phyloP scores from a whole-genome alignment of 2,888 invertebrate genomes.

The Acronicta psi region DNA sequence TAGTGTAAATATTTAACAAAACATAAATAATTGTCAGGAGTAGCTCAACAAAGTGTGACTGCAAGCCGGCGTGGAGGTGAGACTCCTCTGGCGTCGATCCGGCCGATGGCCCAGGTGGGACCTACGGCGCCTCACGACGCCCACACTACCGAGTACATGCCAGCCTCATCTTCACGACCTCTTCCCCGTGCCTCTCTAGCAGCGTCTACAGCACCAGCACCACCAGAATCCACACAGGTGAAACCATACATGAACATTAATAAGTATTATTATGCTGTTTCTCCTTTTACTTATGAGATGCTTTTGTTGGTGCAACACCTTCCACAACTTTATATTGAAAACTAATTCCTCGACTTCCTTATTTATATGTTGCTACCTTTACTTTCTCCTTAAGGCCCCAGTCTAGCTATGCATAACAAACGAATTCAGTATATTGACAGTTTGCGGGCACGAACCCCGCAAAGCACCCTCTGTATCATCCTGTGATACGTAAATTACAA shows the following conservation, averaged over 20 bases:
- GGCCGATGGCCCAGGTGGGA: slow-evolving; percentile 95
- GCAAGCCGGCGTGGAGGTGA: slow-evolving; percentile 92
- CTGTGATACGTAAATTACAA: too few relatives aligned
- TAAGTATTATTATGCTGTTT: too few relatives aligned
- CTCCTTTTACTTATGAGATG: too few relatives aligned
- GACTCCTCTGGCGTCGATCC: slow-evolving; percentile 96
- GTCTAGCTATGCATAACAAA: too few relatives aligned
- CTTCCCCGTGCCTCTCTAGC: slow-evolving; percentile 90
- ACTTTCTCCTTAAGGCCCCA: too few relatives aligned
- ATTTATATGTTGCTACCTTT: too few relatives aligned
- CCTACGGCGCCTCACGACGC: slow-evolving; percentile 92
- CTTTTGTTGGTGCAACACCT: too few relatives aligned
- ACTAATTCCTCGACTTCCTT: too few relatives aligned
- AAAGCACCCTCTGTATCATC: too few relatives aligned
- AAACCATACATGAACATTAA: neutral
- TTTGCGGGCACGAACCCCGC: too few relatives aligned
- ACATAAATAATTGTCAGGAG: slow-evolving; percentile 63
- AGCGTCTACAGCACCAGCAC: slow-evolving; percentile 89
- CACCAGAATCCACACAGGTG: slow-evolving; percentile 81
- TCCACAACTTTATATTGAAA: too few relatives aligned
- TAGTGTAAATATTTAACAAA: neutral
- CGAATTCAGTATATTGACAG: too few relatives aligned
- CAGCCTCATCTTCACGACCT: slow-evolving; percentile 93
- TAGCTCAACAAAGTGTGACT: slow-evolving; percentile 84
- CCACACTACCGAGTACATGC: slow-evolving; percentile 94